These are phyloP conservation scores for Microcebus griseorufus DNA, from an alignment of 2,113 vertebrate species.

Conservation along the genomic window DNA sequence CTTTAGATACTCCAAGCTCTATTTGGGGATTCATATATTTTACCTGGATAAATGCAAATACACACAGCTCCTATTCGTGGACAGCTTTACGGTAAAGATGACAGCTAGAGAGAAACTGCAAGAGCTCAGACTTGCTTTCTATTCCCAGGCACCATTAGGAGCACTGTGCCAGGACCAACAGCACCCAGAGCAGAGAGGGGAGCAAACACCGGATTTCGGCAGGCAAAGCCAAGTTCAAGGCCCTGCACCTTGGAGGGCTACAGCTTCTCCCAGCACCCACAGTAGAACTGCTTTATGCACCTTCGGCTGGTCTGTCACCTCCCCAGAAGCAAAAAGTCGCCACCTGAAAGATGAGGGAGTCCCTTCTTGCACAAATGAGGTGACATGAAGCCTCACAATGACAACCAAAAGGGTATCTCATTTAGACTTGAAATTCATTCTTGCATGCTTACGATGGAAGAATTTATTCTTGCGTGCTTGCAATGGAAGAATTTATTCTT, in stretches of 20 bases:
- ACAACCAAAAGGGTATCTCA: neutral
- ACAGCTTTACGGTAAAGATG: slow-evolving; percentile 74
- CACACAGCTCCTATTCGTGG: slow-evolving; percentile 72
- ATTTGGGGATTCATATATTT: slow-evolving; percentile 10
- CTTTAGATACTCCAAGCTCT: slow-evolving; percentile 11
- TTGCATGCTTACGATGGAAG: neutral
- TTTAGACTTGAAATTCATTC: neutral
- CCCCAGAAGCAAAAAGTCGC: neutral
- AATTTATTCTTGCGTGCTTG: neutral
- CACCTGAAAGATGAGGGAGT: neutral
- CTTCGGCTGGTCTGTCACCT: no score
- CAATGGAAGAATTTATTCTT: no score
- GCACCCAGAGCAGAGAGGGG: slow-evolving; percentile 82
- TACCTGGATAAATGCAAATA: slow-evolving; percentile 45
- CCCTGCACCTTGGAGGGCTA: slow-evolving; percentile 76
- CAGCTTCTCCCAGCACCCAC: neutral
- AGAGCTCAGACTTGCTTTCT: slow-evolving; percentile 83
- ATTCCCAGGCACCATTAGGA: slow-evolving; percentile 85
- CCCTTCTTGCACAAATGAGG: neutral
- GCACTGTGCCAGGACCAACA: slow-evolving; percentile 90
- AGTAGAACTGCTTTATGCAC: neutral
- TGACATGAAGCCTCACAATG: neutral
- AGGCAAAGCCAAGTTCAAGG: slow-evolving; percentile 86
- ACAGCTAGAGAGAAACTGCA: slow-evolving; percentile 72
- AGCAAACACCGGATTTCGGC: slow-evolving; percentile 90